Conservation (phyloP, 2,888 invertebrate genomes). For the Ophion slaviceki region DNA sequence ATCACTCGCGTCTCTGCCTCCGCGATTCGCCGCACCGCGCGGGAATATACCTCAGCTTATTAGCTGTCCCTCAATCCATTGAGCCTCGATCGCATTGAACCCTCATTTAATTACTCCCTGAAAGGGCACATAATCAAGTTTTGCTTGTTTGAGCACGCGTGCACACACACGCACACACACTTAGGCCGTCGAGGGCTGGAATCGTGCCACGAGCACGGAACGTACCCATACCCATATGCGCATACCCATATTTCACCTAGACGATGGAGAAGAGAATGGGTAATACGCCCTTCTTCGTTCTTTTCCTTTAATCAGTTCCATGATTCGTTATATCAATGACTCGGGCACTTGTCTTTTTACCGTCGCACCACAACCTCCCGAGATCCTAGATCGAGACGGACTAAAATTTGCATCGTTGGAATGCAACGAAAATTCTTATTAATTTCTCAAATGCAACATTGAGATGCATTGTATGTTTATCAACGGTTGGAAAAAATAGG, state of each 20-base stretch:
- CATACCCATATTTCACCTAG: too few relatives aligned
- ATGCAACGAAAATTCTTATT: too few relatives aligned
- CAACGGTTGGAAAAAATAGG: too few relatives aligned
- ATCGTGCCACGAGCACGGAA: too few relatives aligned
- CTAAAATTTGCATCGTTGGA: too few relatives aligned
- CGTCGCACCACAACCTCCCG: background rate
- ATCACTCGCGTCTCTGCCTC: too few relatives aligned
- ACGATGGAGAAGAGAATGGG: too few relatives aligned
- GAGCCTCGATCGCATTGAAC: conserved; percentile 17
- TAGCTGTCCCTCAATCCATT: conserved; percentile 1
- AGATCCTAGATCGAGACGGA: background rate
- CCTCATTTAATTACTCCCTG: conserved; percentile 3
- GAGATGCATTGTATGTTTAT: too few relatives aligned
- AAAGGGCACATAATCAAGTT: conserved; percentile 26
- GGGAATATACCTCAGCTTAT: background rate
- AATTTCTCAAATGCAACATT: too few relatives aligned
- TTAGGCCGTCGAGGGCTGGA: too few relatives aligned
- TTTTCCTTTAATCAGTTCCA: conserved; percentile 1
- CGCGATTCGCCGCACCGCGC: too few relatives aligned
- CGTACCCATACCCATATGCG: too few relatives aligned
- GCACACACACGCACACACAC: background rate
- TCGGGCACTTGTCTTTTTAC: background rate
- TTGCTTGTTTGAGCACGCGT: background rate
- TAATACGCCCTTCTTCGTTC: background rate
- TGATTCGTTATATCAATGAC: conserved; percentile 5